Evolutionary conservation across 2,888 invertebrate species (phyloP).

Genomic region (Phaonia tiefii): DNA sequence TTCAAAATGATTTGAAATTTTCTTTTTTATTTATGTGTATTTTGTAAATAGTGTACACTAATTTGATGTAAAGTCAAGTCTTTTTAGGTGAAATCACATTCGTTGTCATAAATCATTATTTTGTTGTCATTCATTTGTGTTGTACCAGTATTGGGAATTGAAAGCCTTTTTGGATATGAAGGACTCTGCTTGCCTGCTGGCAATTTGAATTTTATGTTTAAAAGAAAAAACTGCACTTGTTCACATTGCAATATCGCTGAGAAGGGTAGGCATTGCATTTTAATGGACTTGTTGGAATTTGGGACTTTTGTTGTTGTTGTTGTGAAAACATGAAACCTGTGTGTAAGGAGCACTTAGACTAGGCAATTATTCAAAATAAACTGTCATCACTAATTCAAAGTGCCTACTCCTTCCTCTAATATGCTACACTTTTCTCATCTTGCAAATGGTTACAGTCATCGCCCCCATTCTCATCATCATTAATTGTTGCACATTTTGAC

Average conservation of each 20-base stretch:
- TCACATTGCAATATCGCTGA: no score
- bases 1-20: background rate
- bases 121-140: background rate
- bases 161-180: slow-evolving; percentile 6
- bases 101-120: slow-evolving; percentile 27
- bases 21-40: slow-evolving; percentile 20
- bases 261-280: no score
- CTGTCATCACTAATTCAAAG: slow-evolving; percentile 79
- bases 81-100: background rate
- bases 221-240: no score
- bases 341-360: slow-evolving; percentile 61
- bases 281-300: no score
- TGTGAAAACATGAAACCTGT: slow-evolving; percentile 43
- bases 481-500: slow-evolving; percentile 41
- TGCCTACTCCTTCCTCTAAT: slow-evolving; percentile 68
- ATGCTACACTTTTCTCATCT: no score
- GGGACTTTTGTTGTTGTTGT: background rate
- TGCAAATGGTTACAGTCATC: background rate
- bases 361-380: slow-evolving; percentile 75
- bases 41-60: slow-evolving; percentile 19
- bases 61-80: slow-evolving; percentile 28
- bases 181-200: background rate
- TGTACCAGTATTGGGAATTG: background rate
- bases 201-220: slow-evolving; percentile 14
- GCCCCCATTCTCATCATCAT: background rate